Evolutionary conservation across 2,113 vertebrate genomes (phyloP), one percentile per base, ranked within the genome.

Genomic region (Neoarius graeffei): DNA sequence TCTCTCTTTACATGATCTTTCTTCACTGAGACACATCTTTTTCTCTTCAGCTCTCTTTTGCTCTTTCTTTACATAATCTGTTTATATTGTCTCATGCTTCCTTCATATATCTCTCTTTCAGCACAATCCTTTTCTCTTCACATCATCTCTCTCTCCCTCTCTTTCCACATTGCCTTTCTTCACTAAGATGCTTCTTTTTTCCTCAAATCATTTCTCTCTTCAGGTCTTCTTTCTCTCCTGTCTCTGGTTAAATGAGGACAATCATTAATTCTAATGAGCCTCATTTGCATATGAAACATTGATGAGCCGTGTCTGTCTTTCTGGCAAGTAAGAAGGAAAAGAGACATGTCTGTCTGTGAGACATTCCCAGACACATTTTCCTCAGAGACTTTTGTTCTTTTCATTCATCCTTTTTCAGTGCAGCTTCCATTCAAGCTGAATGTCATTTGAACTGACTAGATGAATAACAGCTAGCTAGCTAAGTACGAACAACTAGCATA

Each of bases 251-350:
- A 83, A 83, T 62, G 52, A 86, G 48, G 82, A 88, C 35, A 88
- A 76, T 92, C 89, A 91, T 86, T 81, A 88, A 88, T 85, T 92
- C 90, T 88, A 13, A 62, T 76, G 89, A 90, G 86, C 62, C 86
- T 91, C 85, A 92, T 92, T 92, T 88, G 42, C 11, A 91, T 87
- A 89, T 90, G 89, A 92, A 93, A 93, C 93, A 92, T 66, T 92
- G 92, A 92, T 91, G 88, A 92, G 92, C 87, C 87, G 64, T 67
- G 67, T 76, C 76, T 86, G 86, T 89, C 89, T 20, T 79, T 79
- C 48, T 79, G 52, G 74, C 20, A 5, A 48, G 6, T 8, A 81
- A 60, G 27, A 59, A 59, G 54, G 8, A 59, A 59, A 59, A 81
- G 17, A 35, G 56, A 81, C 3, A 4, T 19, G n/a, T 19, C 50